Percentiles rank a stretch among this genome's conserved stretches.
These are phyloP conservation scores for Epizoanthus scotinus DNA, from an alignment of 92 coral and sea anemone genomes.

Conservation along the genomic window DNA sequence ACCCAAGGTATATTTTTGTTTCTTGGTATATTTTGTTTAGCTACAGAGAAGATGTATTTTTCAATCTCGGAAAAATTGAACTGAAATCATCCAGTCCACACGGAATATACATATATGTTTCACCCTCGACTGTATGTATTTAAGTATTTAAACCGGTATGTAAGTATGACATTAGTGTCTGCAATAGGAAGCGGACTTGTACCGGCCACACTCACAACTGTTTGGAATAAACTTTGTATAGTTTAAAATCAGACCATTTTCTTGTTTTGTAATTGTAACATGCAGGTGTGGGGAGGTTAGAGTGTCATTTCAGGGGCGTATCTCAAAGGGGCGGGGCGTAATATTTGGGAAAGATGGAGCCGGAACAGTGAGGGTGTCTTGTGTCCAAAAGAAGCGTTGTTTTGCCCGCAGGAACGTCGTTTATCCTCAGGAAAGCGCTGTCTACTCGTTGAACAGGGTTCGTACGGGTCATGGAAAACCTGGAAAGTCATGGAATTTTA, in stretches of 20 bases:
- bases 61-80: not conserved
- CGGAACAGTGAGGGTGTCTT: too few relatives aligned
- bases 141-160: constrained; percentile 34
- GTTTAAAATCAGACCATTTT: not conserved
- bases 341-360: too few relatives aligned
- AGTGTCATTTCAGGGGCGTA: too few relatives aligned
- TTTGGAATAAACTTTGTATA: constrained; percentile 7
- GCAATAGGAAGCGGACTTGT: constrained; percentile 31
- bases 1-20: constrained; percentile 5
- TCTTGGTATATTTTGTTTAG: not conserved
- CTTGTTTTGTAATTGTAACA: not conserved
- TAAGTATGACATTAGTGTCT: not conserved
- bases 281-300: not conserved
- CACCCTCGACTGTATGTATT: constrained; percentile 32
- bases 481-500: too few relatives aligned
- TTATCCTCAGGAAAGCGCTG: too few relatives aligned
- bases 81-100: constrained; percentile 1
- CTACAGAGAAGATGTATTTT: constrained; percentile 14
- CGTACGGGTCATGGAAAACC: too few relatives aligned
- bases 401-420: too few relatives aligned
- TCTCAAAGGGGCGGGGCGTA: too few relatives aligned
- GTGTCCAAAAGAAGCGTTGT: too few relatives aligned
- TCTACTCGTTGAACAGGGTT: too few relatives aligned
- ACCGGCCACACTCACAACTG: constrained; percentile 41
- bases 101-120: constrained; percentile 3